Evolutionary conservation across 2,113 vertebrate genomes (phyloP), one percentile per base, ranked within the genome.

Genomic region (Phalacrocorax brasilianus): DNA sequence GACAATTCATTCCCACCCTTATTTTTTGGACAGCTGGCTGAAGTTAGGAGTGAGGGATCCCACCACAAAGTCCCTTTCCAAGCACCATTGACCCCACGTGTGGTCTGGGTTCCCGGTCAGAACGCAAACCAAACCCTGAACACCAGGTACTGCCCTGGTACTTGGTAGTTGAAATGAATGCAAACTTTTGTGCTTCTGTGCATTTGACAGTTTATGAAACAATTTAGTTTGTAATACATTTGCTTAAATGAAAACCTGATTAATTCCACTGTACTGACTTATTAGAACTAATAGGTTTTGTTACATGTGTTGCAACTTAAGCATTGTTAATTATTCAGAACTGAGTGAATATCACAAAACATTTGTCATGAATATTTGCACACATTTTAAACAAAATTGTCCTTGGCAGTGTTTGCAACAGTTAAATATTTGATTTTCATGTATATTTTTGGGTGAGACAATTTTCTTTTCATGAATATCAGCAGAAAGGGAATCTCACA

Each of bases 351-450:
- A 95, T 95, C 92, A 97, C 86, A 97, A 97, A 97, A 95, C 94
- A 97, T 97, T 97, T 97, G 97, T 95, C 94, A 96, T 83, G 89
- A 96, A 94, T 97, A 97, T 97, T 97, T 97, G 97, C 94, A 94
- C 94, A 96, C 94, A 97, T 97, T 96, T 97, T 91, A 96, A 95
- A 95, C 87, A 97, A 95, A 97, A 96, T 97, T 93, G 86, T 94
- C 95, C 89, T 95, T 97, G 96, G 89, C 91, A 95, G 74, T 92
- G 87, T 93, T 97, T 91, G 91, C 42, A 96, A 97, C 91, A 94
- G 80, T 97, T 95, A 96, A 97, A 97, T 97, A 97, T 97, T 97
- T 97, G 94, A 91, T 95, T 94, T 97, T 85, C 87, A 16, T 95
- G 74, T 97, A 95, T 95, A 94, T 85, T 91, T 95, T 91, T 95